phyloP scores from a whole-genome alignment of 2,113 vertebrate species.

The Actenoides lindsayi region DNA sequence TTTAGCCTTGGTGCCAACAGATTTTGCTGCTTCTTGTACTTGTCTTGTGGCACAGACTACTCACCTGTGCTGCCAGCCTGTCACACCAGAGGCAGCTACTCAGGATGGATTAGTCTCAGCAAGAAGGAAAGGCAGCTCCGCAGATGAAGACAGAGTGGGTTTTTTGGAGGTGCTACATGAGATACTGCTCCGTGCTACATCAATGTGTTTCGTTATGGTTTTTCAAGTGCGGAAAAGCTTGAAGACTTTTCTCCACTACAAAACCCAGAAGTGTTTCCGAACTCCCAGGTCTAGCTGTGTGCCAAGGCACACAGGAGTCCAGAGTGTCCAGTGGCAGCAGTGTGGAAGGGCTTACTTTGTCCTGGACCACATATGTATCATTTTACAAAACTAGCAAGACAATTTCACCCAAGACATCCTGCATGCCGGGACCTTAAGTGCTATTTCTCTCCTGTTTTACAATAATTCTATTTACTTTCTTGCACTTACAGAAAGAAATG shows the following conservation, averaged over 20 bases:
- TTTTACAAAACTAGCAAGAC: neutral
- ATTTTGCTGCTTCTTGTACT: neutral
- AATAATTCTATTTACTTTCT: neutral
- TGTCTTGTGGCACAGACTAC: neutral
- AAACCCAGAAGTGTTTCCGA: neutral
- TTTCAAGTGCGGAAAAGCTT: neutral
- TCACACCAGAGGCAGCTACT: neutral
- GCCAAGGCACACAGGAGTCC: neutral
- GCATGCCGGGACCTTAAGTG: neutral
- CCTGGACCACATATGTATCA: neutral
- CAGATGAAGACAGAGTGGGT: neutral
- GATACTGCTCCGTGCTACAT: neutral
- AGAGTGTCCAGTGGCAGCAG: neutral
- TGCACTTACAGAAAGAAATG: slow-evolving; percentile 76
- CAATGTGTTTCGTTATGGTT: neutral
- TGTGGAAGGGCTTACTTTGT: neutral
- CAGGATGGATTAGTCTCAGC: neutral
- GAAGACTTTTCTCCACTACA: neutral
- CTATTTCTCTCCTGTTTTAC: neutral
- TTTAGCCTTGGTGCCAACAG: neutral
- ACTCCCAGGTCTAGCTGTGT: neutral
- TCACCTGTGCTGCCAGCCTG: neutral
- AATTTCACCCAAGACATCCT: neutral
- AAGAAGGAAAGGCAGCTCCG: neutral
- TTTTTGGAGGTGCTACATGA: neutral